Conservation (phyloP, 2,888 invertebrate species). For the Arctia plantaginis region DNA sequence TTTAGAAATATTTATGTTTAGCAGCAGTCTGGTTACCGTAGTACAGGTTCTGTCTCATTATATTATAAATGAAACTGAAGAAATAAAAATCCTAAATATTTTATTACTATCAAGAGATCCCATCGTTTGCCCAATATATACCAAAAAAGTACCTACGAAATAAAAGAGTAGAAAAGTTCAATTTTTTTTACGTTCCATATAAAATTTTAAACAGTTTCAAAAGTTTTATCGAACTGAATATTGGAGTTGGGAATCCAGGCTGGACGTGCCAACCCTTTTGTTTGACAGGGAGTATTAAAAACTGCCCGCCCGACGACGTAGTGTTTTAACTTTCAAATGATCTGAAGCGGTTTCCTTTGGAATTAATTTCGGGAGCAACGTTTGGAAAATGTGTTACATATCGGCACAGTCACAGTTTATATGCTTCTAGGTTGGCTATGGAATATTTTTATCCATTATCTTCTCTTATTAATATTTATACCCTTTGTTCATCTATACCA, state of each 20-base stretch:
- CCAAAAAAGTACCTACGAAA: background rate
- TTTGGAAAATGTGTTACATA: background rate
- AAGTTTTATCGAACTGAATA: background rate
- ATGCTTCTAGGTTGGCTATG: background rate
- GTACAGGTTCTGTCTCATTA: no score
- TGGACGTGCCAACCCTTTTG: constrained; percentile 1
- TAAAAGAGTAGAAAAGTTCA: background rate
- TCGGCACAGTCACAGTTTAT: background rate
- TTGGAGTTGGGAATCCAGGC: background rate
- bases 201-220: constrained; percentile 2
- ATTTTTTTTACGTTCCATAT: background rate
- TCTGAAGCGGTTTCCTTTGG: background rate
- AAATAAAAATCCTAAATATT: no score
- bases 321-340: constrained; percentile 7
- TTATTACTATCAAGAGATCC: no score
- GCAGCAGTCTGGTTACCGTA: no score
- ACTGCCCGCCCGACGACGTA: background rate
- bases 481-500: no score
- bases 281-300: background rate
- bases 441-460: no score
- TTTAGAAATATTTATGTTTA: no score
- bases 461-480: no score
- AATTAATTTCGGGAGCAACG: background rate
- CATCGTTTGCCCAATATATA: background rate
- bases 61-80: no score